These are phyloP conservation scores for Eurosta solidaginis DNA, from an alignment of 1,140 invertebrate genomes.

Conservation along the genomic window DNA sequence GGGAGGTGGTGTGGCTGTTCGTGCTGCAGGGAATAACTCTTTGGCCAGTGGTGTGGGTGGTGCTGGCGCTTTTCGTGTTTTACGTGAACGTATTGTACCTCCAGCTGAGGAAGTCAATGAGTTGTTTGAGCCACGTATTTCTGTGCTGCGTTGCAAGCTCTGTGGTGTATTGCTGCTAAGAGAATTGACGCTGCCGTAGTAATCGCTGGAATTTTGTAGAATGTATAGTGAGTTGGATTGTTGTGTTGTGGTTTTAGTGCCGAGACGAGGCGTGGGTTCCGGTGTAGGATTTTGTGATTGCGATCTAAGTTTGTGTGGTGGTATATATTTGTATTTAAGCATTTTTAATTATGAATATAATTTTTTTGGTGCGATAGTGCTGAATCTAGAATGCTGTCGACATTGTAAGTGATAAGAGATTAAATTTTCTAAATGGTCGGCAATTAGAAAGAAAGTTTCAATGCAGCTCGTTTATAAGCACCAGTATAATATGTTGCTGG, in stretches of 20 bases:
- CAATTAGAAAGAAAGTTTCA: too few relatives aligned
- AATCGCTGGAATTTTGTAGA: slow-evolving; percentile 37
- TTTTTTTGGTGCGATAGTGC: neutral
- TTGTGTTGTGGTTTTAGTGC: slow-evolving; percentile 25
- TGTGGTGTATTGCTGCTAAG: slow-evolving; percentile 32
- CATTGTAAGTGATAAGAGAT: slow-evolving; percentile 15
- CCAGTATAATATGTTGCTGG: too few relatives aligned
- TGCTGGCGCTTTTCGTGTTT: slow-evolving; percentile 57
- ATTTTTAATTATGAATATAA: slow-evolving; percentile 34
- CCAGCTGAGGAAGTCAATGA: slow-evolving; percentile 43
- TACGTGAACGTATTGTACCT: slow-evolving; percentile 53
- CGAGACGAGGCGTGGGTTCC: slow-evolving; percentile 53
- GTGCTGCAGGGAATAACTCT: slow-evolving; percentile 32
- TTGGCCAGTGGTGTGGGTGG: slow-evolving; percentile 40
- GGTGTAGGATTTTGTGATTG: slow-evolving; percentile 54
- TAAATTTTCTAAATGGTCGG: too few relatives aligned
- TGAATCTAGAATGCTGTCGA: neutral
- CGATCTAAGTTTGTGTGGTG: slow-evolving; percentile 39
- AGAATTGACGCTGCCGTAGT: slow-evolving; percentile 38
- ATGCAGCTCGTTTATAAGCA: too few relatives aligned
- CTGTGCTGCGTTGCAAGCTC: slow-evolving; percentile 38
- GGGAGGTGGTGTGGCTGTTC: neutral
- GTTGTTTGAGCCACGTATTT: slow-evolving; percentile 43
- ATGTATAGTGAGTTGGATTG: slow-evolving; percentile 6
- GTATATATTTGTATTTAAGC: slow-evolving; percentile 44